These are phyloP conservation scores for Merops nubicus DNA, from an alignment of 2,113 vertebrate genomes.

Conservation along the genomic window DNA sequence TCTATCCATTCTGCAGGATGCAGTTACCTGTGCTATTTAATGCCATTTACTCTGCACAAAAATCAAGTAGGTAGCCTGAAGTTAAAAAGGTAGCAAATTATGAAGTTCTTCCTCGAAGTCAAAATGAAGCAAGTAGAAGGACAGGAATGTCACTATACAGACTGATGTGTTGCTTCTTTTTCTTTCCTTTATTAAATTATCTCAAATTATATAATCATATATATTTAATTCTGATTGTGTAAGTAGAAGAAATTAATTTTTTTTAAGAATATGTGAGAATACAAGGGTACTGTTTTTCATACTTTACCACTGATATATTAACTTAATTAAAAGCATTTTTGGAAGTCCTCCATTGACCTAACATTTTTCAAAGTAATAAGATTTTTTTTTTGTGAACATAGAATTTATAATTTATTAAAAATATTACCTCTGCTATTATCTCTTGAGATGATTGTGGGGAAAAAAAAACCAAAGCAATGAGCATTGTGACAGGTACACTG, in stretches of 20 bases:
- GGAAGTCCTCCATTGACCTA: not conserved
- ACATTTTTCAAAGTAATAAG: not conserved
- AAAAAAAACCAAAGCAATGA: not conserved
- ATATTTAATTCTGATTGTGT: not conserved
- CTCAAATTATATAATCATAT: not conserved
- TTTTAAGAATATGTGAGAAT: not conserved
- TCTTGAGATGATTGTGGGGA: accelerated
- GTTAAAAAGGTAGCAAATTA: not conserved
- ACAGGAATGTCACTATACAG: not conserved
- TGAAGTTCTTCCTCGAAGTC: not conserved
- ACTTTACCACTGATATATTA: not conserved
- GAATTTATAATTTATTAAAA: not conserved
- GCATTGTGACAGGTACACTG: not conserved
- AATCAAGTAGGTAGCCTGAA: not conserved
- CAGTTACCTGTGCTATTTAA: not conserved
- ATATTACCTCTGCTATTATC: not conserved
- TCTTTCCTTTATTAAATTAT: not conserved
- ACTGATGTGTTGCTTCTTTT: not conserved
- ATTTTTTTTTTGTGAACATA: not conserved
- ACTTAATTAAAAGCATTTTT: not conserved
- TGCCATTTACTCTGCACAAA: not conserved
- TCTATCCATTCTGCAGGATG: not conserved
- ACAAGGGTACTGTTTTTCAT: not conserved
- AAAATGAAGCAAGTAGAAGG: not conserved
- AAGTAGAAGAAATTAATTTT: not conserved